phyloP scores from a whole-genome alignment of 1,140 invertebrate genomes.

The Trichonephila clavata region DNA sequence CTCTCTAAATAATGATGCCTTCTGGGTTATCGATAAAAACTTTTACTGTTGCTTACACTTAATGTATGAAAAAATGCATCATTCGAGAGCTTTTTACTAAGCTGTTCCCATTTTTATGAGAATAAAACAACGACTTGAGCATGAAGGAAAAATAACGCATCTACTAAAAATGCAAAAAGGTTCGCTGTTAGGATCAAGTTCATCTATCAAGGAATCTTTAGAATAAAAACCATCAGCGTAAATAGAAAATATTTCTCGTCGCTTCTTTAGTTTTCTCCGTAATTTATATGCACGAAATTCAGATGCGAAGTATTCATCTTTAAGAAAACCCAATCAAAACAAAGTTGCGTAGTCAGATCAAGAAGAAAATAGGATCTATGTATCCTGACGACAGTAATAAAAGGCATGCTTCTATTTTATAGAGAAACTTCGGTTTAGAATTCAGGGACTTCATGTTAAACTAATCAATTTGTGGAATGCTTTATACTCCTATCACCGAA shows the following conservation, averaged over 20 bases:
- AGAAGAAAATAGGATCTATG: not conserved
- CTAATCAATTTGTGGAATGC: conserved; percentile 26
- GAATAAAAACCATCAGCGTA: not conserved
- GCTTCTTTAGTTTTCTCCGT: not conserved
- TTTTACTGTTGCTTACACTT: not conserved
- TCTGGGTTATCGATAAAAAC: conserved; percentile 17
- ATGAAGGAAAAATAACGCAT: not conserved
- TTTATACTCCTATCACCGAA: not conserved
- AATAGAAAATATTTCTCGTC: conserved; percentile 19
- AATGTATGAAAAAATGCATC: conserved; percentile 4
- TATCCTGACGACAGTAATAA: not conserved
- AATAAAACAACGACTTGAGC: conserved; percentile 3
- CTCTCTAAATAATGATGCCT: conserved; percentile 24
- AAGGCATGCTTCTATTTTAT: not conserved
- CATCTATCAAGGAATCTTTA: not conserved
- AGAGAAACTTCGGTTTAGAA: not conserved
- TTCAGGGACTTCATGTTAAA: conserved; percentile 2
- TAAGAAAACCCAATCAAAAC: conserved; percentile 14
- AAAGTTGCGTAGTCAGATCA: not conserved
- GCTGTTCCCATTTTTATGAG: not conserved
- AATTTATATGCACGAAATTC: conserved; percentile 20
- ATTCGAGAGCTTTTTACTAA: conserved; percentile 11
- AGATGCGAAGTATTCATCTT: not conserved
- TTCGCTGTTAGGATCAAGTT: not conserved
- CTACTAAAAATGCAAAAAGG: conserved; percentile 5